Conservation (phyloP, 2,797 vertebrate species). For the Helarctos malayanus region DNA sequence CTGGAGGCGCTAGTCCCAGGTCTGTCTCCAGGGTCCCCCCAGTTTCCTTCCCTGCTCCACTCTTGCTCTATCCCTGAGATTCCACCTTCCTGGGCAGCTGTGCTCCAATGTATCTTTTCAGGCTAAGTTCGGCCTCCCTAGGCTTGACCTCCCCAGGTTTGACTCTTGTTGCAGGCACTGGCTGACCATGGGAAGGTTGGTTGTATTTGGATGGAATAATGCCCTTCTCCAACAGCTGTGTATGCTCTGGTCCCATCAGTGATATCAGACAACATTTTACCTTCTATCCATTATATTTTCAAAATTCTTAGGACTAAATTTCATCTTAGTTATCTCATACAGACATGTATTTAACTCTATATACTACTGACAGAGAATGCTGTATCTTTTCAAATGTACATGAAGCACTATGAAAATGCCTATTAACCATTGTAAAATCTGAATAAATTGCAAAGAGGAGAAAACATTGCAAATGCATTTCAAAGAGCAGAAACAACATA, state of each 20-base stretch:
- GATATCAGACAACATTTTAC: background rate
- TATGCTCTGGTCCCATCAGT: background rate
- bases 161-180: background rate
- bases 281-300: background rate
- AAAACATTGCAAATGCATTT: conserved; percentile 1
- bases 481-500: conserved; percentile 39
- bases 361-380: background rate
- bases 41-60: background rate
- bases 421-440: background rate
- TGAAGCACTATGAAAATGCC: background rate
- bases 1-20: fast-evolving
- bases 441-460: conserved; percentile 34
- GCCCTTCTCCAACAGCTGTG: background rate
- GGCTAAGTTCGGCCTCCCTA: background rate
- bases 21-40: too few species aligned
- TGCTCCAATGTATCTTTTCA: background rate
- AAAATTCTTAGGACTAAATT: conserved; percentile 2
- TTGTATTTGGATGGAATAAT: background rate
- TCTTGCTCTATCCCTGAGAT: background rate
- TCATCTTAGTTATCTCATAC: background rate
- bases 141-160: background rate
- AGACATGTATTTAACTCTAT: background rate
- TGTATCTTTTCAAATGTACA: background rate
- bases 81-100: background rate
- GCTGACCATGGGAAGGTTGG: background rate